A percentile compares a stretch with the other conserved stretches of the same genome.
Conservation (phyloP, 2,888 invertebrate genomes). For the Psylliodes chrysocephalus region DNA sequence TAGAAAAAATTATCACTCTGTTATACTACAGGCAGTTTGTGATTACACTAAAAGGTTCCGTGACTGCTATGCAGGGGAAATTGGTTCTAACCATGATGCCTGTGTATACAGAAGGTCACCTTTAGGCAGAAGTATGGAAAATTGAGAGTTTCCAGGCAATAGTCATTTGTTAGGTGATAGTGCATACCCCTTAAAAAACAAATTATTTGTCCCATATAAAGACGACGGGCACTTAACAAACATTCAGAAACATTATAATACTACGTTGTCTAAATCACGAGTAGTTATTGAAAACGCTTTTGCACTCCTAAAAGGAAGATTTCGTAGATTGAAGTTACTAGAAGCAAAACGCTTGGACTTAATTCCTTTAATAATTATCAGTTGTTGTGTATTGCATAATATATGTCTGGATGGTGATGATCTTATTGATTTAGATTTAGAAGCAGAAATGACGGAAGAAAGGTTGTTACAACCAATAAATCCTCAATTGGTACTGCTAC, state of each 20-base stretch:
- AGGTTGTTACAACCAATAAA: background rate
- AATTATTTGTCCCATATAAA: no score
- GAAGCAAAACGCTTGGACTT: background rate
- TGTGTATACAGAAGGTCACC: constrained; percentile 21
- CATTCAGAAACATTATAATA: no score
- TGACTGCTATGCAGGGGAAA: constrained; percentile 39
- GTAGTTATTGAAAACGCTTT: background rate
- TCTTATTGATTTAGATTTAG: background rate
- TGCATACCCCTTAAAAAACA: no score
- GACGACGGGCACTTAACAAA: no score
- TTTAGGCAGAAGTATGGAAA: no score
- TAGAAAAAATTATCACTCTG: constrained; percentile 30
- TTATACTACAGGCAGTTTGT: constrained; percentile 38
- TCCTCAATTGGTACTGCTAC: no score
- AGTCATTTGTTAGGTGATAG: background rate
- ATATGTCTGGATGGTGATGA: background rate
- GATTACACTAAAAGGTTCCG: constrained; percentile 34
- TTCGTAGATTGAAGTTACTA: background rate
- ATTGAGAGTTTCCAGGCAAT: background rate
- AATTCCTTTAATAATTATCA: background rate
- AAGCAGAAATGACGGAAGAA: background rate
- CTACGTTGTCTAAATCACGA: no score
- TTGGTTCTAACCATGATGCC: constrained; percentile 39
- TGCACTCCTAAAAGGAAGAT: constrained; percentile 1
- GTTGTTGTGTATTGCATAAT: background rate